Base-by-base conservation (phyloP, 2,888 invertebrate species). In the Melieria picta region DNA sequence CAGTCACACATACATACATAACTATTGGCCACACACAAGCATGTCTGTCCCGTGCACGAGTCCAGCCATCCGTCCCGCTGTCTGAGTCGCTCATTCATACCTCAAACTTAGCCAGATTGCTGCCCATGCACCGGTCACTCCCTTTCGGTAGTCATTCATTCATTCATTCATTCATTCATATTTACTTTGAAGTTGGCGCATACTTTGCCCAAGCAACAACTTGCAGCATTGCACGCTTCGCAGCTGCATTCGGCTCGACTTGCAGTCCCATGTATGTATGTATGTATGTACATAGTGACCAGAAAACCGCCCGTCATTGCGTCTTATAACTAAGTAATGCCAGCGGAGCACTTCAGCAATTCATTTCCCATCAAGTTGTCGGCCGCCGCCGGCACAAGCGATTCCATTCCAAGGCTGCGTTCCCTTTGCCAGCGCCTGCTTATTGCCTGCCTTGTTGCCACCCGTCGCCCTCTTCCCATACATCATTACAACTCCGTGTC, bases 331-430 rank as follows among this genome's bases (percentile, higher is more conserved):
- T 64, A 64, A 64, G 50, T 64, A 30, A 30, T 30, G 2, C 30
- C 43, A 42, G 42, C 52, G 52, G 64, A 64, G 64, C 64, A 64
- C 64, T 64, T 64, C 30, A 64, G 52, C 64, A 64, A 64, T 64
- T 64, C 64, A 50, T 16, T 64, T 52, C 52, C 43, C 50, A 64
- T 64, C 50, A 64, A 30, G 52, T 62, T 16, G 62, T 45, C 45
- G 9, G 46, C 47, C 13, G n/a, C 30, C 30, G 46, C 30, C 50
- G 50, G 64, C 30, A 30, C 30, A 30, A 30, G 30, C 30, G 30
- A 30, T 30, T 30, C 30, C 30, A 30, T 30, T 30, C 30, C 30
- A 30, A 30, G 30, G 30, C 30, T 30, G 30, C 3, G 30, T 30
- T 30, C 3, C 30, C 30, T 30, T 30, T 2, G 30, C 30, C 30